Base-by-base conservation (phyloP, 64 coral and sea anemone species). In the Porites australiensis region DNA sequence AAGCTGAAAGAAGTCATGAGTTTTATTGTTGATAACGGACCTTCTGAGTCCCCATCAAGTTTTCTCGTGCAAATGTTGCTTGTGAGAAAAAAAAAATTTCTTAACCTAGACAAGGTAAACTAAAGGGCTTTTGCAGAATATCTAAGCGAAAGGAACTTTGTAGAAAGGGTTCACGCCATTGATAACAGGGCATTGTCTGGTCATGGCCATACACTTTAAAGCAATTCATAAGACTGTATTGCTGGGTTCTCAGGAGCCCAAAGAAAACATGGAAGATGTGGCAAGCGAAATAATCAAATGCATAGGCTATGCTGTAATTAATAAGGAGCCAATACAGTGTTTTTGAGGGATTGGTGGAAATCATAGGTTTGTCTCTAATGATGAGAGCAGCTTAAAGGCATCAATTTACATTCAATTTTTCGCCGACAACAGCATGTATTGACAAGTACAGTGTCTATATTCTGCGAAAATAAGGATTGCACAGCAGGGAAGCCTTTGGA, bases 11-110 rank as follows among this genome's bases (percentile, higher is more conserved):
- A 22, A 8, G 58, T 53, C 14, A 53, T 81, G 12, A 52, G 47
- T 81, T 81, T 86, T 0, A 77, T 87, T 55, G 91, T 93, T 10
- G 91, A 93, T 16, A 93, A 87, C 68, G 91, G 91, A 6, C 60
- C 83, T 45, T 66, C 82, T 76, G 82, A 93, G 47, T 51, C 23
- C 18, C 90, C 90, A 37, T 83, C 82, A 8, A 92, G 48, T 65
- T 23, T 63, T 22, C 14, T 87, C 12, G 75, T 86, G 4, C 79
- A 93, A 50, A 64, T 93, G 73, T 67, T 55, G 8, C 61, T 93
- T 50, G 82, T 87, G 19, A 16, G 91, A 5, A 66, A 87, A 12
- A 13, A 65, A 64, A 67, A 22, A 44, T 93, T 77, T 8, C 55
- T 82, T 15, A 46, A 88, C 5, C 2, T 82, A 11, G 77, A 79